These are phyloP conservation scores for Parotocinclus haroldoi DNA, from an alignment of 2,797 vertebrate species.

Conservation along the genomic window DNA sequence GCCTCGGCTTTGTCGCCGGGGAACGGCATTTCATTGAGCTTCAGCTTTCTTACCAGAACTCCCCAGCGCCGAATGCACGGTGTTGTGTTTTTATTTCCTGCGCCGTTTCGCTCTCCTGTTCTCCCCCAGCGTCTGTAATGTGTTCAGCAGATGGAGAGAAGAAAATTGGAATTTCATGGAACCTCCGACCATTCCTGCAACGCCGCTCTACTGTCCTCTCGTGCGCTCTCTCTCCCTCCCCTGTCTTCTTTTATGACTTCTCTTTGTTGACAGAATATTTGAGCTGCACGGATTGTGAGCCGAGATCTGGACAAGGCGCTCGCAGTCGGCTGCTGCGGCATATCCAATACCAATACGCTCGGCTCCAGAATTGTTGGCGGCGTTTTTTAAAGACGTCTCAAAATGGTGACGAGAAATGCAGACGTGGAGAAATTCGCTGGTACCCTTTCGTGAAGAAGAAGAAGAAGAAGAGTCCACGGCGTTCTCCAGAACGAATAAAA, in stretches of 20 bases:
- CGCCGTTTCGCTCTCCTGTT: constrained; percentile 20
- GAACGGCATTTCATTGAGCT: constrained; percentile 18
- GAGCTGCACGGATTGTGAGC: constrained; percentile 8
- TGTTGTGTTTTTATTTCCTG: too few species aligned
- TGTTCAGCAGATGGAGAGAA: constrained; percentile 79
- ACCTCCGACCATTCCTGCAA: constrained; percentile 57
- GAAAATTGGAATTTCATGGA: constrained; percentile 63
- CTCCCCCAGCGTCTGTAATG: constrained; percentile 58
- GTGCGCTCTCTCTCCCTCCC: background rate
- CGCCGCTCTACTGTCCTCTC: constrained; percentile 56
- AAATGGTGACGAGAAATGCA: too few species aligned
- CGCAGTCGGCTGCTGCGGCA: constrained; percentile 7
- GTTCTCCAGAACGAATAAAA: too few species aligned
- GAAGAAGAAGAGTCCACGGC: too few species aligned
- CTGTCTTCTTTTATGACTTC: constrained; percentile 25
- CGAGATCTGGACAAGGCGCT: background rate
- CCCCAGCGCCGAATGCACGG: background rate
- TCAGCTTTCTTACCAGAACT: background rate
- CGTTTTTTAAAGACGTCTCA: too few species aligned
- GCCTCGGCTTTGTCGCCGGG: constrained; percentile 26
- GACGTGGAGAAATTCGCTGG: too few species aligned
- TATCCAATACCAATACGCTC: background rate
- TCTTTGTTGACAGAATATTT: constrained; percentile 32
- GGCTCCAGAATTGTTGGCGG: too few species aligned
- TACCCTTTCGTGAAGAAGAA: too few species aligned